Conservation (phyloP, 2,113 vertebrate genomes). For the Thinocorus orbignyianus region DNA sequence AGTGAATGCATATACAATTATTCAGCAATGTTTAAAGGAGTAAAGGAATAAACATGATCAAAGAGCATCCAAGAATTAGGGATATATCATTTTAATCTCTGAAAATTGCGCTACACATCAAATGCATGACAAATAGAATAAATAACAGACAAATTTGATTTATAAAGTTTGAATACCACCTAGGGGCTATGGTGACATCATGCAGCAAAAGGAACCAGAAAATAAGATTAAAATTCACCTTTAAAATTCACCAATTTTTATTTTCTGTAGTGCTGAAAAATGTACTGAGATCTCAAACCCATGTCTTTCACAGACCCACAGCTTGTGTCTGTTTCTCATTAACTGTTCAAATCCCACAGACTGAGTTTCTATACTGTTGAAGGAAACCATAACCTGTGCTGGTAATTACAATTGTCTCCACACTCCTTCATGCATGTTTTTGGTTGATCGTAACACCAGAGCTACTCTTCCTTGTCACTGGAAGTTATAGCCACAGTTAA, state of each 20-base stretch:
- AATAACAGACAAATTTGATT: constrained; percentile 55
- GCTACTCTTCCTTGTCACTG: background rate
- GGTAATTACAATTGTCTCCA: background rate
- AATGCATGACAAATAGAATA: constrained; percentile 58
- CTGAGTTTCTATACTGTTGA: background rate
- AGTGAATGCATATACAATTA: constrained; percentile 64
- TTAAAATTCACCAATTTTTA: background rate
- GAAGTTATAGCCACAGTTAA: background rate
- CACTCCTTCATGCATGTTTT: background rate
- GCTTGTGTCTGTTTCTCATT: background rate
- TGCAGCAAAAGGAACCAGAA: background rate
- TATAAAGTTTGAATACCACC: constrained; percentile 69
- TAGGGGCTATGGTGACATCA: constrained; percentile 49
- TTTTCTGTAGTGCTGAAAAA: background rate
- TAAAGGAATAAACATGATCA: constrained; percentile 71
- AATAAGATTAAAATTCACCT: background rate
- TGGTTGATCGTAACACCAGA: background rate
- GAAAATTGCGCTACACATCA: constrained; percentile 66
- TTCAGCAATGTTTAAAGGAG: constrained; percentile 66
- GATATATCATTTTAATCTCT: constrained; percentile 72
- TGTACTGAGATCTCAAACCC: background rate
- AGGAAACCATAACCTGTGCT: background rate
- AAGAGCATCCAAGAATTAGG: constrained; percentile 70
- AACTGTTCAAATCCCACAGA: background rate
- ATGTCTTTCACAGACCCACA: background rate